These are phyloP conservation scores for Hypomecis atomaria DNA, from an alignment of 2,888 invertebrate genomes.

Conservation along the genomic window DNA sequence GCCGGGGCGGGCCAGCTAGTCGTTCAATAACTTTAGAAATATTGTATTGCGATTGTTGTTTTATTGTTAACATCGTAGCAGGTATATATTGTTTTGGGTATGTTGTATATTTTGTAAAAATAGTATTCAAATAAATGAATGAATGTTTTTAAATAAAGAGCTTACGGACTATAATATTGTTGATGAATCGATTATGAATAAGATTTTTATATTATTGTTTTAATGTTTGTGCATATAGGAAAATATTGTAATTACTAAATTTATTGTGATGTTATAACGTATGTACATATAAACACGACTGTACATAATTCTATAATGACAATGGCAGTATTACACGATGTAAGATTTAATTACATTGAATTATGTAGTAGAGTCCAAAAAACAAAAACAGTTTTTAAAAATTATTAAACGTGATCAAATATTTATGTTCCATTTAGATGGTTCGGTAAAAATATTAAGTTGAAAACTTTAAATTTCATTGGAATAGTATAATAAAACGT, in stretches of 20 bases:
- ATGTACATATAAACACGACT: slow-evolving; percentile 70
- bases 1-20: too few relatives aligned
- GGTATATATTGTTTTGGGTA: too few relatives aligned
- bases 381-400: too few relatives aligned
- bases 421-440: too few relatives aligned
- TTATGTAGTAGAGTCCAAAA: not conserved
- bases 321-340: slow-evolving; percentile 3
- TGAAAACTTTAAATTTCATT: not conserved
- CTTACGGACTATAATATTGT: too few relatives aligned
- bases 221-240: slow-evolving; percentile 59
- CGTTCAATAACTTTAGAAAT: too few relatives aligned
- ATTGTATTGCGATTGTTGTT: too few relatives aligned
- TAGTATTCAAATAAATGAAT: too few relatives aligned
- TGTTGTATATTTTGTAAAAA: too few relatives aligned
- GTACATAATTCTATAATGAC: slow-evolving; percentile 19
- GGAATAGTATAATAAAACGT: not conserved
- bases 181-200: not conserved
- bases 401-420: not conserved
- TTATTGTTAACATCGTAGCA: too few relatives aligned
- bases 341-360: not conserved
- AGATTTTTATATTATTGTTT: slow-evolving; percentile 48
- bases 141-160: too few relatives aligned
- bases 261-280: slow-evolving; percentile 75
- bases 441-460: too few relatives aligned
- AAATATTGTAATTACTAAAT: slow-evolving; percentile 29